Base-by-base conservation (phyloP, 2,888 invertebrate genomes). In the Caenorhabditis sp. region DNA sequence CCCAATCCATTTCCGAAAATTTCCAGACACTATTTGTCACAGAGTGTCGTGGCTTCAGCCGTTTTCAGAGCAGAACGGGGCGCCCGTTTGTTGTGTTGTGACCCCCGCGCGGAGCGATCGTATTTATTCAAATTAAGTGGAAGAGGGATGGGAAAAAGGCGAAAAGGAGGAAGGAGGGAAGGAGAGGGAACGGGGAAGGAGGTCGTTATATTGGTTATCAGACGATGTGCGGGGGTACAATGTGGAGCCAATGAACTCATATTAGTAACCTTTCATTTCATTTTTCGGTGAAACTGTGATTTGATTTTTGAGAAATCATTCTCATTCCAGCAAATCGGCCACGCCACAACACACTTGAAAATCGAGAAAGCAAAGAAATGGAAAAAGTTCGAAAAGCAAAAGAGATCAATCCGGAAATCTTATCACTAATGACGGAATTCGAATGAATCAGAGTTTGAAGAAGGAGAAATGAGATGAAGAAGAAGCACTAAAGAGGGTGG, bases 101-200 rank as follows among this genome's bases (percentile, higher is more conserved):
- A 26, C 24, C 13, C 9, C 51, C 18, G 24, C 51, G n/a, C 8
- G 15, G 22, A 4, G 1, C 55, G 28, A 55, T 55, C 55, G 55
- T 55, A 55, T 55, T 55, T 55, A 55, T 55, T 55, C 55, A 55
- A 55, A 55, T 35, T 37, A 26, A 35, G 35, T 8, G 40, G 58
- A 15, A 11, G 58, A 20, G 40, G 13, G 13, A 40, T 5, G 40
- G 6, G 58, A 28, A 55, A 28, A 9, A 3, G 47, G 47, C n/a
- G 47, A 47, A 18, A 18, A 18, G 47, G 18, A 6, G 32, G 32
- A 32, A 6, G 32, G 32, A 9, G 4, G 9, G 32, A 32, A 9
- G 32, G 32, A 9, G 32, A 9, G 32, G 32, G 32, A n/a, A n/a
- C n/a, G n/a, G n/a, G n/a, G n/a, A n/a, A n/a, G n/a, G n/a, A n/a